Evolutionary conservation across 2,113 vertebrate species (phyloP).

Genomic region (Aepyceros melampus): DNA sequence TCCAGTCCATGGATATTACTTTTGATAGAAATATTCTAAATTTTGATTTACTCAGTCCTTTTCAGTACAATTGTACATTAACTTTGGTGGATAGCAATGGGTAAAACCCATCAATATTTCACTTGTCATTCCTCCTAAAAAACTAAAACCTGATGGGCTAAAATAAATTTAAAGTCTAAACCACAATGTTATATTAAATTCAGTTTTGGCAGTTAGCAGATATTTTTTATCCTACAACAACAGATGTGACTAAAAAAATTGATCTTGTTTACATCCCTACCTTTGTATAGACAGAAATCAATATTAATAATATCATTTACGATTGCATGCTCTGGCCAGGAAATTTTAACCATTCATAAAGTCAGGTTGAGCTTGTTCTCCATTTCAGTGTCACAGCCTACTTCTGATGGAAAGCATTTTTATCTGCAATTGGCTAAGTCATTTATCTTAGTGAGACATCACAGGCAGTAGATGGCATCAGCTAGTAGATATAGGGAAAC

Average conservation of each 20-base stretch:
- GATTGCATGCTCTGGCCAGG: constrained; percentile 6
- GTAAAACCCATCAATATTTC: constrained; percentile 6
- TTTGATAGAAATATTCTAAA: not conserved
- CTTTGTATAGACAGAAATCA: constrained; percentile 43
- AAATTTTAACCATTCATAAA: constrained; percentile 62
- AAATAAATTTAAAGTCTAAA: constrained; percentile 46
- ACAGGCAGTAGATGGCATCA: constrained; percentile 5
- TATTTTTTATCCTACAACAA: constrained; percentile 40
- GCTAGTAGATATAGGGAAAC: constrained; percentile 31
- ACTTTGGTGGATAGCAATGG: not conserved
- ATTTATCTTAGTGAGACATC: constrained; percentile 61
- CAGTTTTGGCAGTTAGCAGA: constrained; percentile 25
- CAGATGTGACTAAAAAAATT: constrained; percentile 49
- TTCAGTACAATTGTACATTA: not conserved
- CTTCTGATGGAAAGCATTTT: constrained; percentile 47
- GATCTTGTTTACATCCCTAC: constrained; percentile 43
- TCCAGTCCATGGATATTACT: not conserved
- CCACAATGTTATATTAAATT: constrained; percentile 29
- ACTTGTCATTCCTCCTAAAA: not conserved
- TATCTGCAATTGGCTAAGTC: constrained; percentile 26
- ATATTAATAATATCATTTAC: constrained; percentile 44
- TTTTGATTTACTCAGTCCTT: not conserved
- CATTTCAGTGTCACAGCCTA: constrained; percentile 3
- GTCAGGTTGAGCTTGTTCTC: not conserved
- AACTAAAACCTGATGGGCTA: not conserved